These are phyloP conservation scores for Ceyx margarethae DNA, from an alignment of 2,113 vertebrate species.

Conservation along the genomic window DNA sequence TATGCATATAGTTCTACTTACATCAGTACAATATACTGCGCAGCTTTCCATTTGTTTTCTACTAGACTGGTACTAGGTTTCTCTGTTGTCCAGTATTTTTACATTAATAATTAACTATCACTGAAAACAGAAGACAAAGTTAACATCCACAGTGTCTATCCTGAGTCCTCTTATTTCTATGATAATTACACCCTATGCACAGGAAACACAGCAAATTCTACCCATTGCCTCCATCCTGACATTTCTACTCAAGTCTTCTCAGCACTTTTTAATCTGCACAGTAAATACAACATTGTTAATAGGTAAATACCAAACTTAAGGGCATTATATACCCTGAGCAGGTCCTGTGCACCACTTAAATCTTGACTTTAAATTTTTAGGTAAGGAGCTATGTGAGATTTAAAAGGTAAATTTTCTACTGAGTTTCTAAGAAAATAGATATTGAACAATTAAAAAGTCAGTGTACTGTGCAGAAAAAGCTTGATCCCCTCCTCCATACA, in stretches of 20 bases:
- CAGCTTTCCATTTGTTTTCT: conserved; percentile 57
- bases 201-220: conserved; percentile 9
- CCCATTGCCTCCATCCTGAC: not conserved
- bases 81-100: conserved; percentile 43
- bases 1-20: conserved; percentile 90
- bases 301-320: not conserved
- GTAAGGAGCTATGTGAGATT: not conserved
- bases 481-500: not conserved
- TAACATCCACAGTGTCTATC: not conserved
- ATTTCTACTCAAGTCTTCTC: not conserved
- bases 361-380: not conserved
- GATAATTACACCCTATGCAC: not conserved
- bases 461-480: not conserved
- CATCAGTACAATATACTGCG: conserved; percentile 79
- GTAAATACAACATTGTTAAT: not conserved
- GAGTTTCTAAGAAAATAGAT: not conserved
- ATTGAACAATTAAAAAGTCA: not conserved
- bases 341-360: not conserved
- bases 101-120: conserved; percentile 3
- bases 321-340: not conserved
- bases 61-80: not conserved
- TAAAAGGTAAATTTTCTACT: not conserved
- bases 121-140: not conserved
- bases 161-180: conserved; percentile 9
- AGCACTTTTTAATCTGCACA: not conserved